Evolutionary conservation across 2,113 vertebrate genomes (phyloP).

Genomic region (Nasalis larvatus): DNA sequence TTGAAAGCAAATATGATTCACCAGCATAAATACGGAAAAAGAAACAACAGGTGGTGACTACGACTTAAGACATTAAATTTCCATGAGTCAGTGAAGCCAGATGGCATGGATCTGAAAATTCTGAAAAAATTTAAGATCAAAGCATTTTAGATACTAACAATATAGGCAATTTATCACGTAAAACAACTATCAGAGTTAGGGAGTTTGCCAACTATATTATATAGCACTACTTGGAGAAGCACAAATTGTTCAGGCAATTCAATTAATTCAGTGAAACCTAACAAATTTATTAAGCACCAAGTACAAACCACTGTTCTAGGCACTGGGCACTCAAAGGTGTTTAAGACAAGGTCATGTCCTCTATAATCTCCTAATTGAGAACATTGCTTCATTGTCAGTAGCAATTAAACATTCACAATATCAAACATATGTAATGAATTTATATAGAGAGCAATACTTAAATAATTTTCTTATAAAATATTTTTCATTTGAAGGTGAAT

Average conservation of each 20-base stretch:
- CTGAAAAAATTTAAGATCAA: slow-evolving; percentile 83
- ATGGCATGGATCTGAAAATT: slow-evolving; percentile 83
- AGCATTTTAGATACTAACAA: slow-evolving; percentile 79
- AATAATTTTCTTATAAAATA: neutral
- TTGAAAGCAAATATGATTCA: slow-evolving; percentile 74
- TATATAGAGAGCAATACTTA: neutral
- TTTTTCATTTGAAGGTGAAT: neutral
- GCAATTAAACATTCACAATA: neutral
- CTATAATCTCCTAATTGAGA: neutral
- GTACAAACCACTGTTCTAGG: slow-evolving; percentile 1
- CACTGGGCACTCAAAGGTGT: neutral
- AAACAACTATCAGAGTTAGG: slow-evolving; percentile 47
- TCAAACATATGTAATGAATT: neutral
- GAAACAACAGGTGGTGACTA: slow-evolving; percentile 72
- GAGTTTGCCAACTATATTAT: slow-evolving; percentile 53
- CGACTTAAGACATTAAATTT: slow-evolving; percentile 82
- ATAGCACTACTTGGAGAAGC: slow-evolving; percentile 32
- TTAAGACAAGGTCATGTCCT: neutral
- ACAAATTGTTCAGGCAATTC: slow-evolving; percentile 58
- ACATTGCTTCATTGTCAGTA: neutral
- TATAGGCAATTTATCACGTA: slow-evolving; percentile 82
- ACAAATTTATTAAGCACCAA: neutral
- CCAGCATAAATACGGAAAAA: slow-evolving; percentile 51
- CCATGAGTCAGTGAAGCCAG: slow-evolving; percentile 84
- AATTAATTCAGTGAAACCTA: slow-evolving; percentile 41